Conservation (phyloP, 2,888 invertebrate species). For the Ormyrus thymus region DNA sequence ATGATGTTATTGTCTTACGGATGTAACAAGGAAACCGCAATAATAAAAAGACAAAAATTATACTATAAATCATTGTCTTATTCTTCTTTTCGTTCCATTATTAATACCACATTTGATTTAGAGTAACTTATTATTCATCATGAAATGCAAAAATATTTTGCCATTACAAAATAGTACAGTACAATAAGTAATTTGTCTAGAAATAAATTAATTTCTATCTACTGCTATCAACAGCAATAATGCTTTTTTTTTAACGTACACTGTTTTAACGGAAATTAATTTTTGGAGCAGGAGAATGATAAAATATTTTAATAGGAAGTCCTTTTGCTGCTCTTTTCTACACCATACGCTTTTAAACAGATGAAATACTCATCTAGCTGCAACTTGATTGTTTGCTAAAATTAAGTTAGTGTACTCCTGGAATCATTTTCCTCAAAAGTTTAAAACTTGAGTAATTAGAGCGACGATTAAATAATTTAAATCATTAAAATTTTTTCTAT, state of each 20-base stretch:
- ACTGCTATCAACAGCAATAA: conserved; percentile 46
- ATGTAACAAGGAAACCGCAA: conserved; percentile 66
- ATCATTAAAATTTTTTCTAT: conserved; percentile 59
- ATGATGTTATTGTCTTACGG: conserved; percentile 67
- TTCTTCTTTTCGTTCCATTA: conserved; percentile 4
- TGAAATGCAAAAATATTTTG: conserved; percentile 58
- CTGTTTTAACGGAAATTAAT: conserved; percentile 41
- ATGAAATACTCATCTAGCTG: conserved; percentile 51
- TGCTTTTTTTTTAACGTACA: conserved; percentile 25
- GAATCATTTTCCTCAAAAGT: conserved; percentile 48
- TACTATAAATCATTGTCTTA: conserved; percentile 24
- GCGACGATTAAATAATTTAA: conserved; percentile 41
- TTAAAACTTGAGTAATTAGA: conserved; percentile 41
- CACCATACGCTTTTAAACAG: conserved; percentile 43
- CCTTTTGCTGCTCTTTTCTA: conserved; percentile 53
- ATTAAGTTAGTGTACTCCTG: conserved; percentile 46
- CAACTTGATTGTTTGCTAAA: conserved; percentile 47
- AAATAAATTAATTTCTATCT: conserved; percentile 57
- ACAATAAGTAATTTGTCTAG: conserved; percentile 52
- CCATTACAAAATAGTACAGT: conserved; percentile 56
- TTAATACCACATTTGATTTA: conserved; percentile 33
- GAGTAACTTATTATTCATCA: conserved; percentile 53
- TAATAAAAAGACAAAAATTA: conserved; percentile 59
- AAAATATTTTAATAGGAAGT: conserved; percentile 53
- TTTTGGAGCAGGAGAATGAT: conserved; percentile 51